phyloP scores from a whole-genome alignment of 2,113 vertebrate genomes.

The Myotis lucifugus region DNA sequence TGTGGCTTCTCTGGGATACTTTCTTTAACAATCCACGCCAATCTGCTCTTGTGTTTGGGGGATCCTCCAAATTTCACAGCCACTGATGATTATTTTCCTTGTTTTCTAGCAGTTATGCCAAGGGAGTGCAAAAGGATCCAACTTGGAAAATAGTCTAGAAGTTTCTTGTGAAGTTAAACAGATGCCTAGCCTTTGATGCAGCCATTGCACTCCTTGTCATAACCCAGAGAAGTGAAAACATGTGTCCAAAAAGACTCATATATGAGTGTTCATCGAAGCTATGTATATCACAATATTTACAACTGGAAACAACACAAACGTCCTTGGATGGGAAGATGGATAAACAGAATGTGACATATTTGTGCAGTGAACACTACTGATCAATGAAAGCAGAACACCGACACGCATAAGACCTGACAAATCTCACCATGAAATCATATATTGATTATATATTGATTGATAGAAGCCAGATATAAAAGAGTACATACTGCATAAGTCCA shows the following conservation, averaged over 20 bases:
- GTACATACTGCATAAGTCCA: background rate
- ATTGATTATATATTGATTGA: background rate
- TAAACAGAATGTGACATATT: background rate
- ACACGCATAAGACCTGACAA: accelerated
- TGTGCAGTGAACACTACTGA: background rate
- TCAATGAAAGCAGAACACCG: background rate
- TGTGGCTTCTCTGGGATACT: too few relatives aligned
- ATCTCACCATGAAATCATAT: background rate
- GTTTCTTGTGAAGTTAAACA: background rate
- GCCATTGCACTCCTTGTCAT: background rate
- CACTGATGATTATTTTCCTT: too few relatives aligned
- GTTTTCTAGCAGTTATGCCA: background rate
- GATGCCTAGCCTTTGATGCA: background rate
- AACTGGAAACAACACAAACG: background rate
- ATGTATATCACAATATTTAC: background rate
- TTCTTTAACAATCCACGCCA: background rate
- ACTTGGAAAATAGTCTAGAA: background rate
- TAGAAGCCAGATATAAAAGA: background rate
- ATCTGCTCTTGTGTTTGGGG: background rate
- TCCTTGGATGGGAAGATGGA: background rate
- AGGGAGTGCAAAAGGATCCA: background rate
- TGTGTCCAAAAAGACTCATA: background rate
- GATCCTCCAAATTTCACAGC: background rate
- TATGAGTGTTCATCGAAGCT: background rate
- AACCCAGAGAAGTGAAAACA: background rate